Evolutionary conservation across 2,797 vertebrate species (phyloP), one percentile per base, ranked within the genome.

Genomic region (Phataginus tetradactyla): DNA sequence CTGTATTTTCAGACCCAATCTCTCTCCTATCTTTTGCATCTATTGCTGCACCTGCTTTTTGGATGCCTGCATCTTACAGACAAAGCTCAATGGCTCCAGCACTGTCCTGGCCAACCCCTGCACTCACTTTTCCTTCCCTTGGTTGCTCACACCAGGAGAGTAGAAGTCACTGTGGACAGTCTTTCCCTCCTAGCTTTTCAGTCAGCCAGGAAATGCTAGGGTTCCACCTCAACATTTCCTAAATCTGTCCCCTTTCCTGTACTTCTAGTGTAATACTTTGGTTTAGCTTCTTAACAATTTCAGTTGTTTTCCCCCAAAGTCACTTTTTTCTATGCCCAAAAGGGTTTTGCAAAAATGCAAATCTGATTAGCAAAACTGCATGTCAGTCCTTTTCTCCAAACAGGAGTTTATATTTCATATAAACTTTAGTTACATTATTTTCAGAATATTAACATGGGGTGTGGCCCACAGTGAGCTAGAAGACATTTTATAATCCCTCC

Each of bases 271-370:
- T 23, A 69, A 23, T 88, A 77, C 5, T 34, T 61, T 32, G 29
- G 51, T 72, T 87, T 83, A 91, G 71, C 53, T 29, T 84, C 71
- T 63, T 64, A 83, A 68, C 29, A n/a, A 94, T 89, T 92, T 94
- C 23, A 88, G 55, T 49, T 78, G 45, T n/a, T 69, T 79, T 51
- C 18, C 57, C 14, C 42, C 27, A 59, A 57, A 84, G 79, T 37
- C 34, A 91, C 15, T 42, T 79, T 94, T 84, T 84, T 81, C 45
- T 45, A 42, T 34, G 68, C 8, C 29, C 72, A 63, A 94, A 88
- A 39, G 59, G 57, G 57, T 57, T 91, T 88, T 80, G 29, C 34
- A 66, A 89, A 94, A 42, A 39, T 32, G 51, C n/a, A 68, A 86
- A 80, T 92, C 32, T 80, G 42, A 92, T 75, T 23, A 92, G 90